phyloP scores from a whole-genome alignment of 2,888 invertebrate genomes.

The Lithophane socia region DNA sequence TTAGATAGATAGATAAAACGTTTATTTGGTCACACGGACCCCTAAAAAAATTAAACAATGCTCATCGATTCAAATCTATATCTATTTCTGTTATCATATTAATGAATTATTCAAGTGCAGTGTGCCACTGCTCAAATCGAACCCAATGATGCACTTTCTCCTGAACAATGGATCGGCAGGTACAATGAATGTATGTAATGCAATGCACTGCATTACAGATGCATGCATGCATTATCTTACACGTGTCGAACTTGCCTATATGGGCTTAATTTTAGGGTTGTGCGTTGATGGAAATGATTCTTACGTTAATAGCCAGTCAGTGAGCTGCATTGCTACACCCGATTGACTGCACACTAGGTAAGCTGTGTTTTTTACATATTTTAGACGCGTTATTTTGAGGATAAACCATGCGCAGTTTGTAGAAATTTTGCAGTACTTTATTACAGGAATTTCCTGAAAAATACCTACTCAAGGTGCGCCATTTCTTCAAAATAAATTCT shows the following conservation, averaged over 20 bases:
- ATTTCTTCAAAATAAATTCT: too few relatives aligned
- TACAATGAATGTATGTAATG: constrained; percentile 73
- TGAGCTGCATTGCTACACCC: neutral
- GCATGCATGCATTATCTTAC: constrained; percentile 65
- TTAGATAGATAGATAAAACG: too few relatives aligned
- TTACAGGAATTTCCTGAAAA: too few relatives aligned
- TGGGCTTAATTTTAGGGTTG: constrained; percentile 58
- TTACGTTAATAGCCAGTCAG: neutral
- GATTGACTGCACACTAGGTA: neutral
- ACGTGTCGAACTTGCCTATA: constrained; percentile 52
- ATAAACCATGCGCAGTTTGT: too few relatives aligned
- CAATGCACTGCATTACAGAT: constrained; percentile 67
- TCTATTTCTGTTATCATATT: constrained; percentile 65
- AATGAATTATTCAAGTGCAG: constrained; percentile 69
- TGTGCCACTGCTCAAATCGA: constrained; percentile 63
- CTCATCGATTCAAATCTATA: constrained; percentile 66
- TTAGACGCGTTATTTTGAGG: too few relatives aligned
- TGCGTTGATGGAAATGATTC: neutral
- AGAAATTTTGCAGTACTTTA: too few relatives aligned
- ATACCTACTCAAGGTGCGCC: too few relatives aligned
- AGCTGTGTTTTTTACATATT: neutral
- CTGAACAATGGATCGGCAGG: constrained; percentile 76
- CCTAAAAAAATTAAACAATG: constrained; percentile 66
- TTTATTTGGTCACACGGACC: constrained; percentile 17
- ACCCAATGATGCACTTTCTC: constrained; percentile 70